Conservation (phyloP, 2,797 vertebrate genomes). For the Mormyrus proboscirostris region DNA sequence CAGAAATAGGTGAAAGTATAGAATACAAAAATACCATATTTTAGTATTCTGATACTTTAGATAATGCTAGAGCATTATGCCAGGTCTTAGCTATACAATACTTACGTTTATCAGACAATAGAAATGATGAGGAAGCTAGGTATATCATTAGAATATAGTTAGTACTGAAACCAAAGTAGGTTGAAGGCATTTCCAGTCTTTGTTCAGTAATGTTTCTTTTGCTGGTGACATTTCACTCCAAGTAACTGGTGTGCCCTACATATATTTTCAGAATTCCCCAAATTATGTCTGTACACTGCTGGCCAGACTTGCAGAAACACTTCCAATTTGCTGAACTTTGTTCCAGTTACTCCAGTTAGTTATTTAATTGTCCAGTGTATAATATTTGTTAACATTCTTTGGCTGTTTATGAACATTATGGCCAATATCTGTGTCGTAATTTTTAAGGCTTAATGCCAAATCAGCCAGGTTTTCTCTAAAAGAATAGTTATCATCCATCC, state of each 20-base stretch:
- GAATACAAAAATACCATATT: neutral
- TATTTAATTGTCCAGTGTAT: neutral
- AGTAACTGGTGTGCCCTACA: neutral
- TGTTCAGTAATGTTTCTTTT: neutral
- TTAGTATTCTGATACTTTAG: neutral
- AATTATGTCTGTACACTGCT: neutral
- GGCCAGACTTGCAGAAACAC: neutral
- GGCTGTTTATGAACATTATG: neutral
- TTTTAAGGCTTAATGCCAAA: neutral
- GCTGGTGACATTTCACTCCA: neutral
- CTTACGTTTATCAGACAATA: neutral
- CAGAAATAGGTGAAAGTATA: neutral
- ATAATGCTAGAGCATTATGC: neutral
- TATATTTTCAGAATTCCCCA: neutral
- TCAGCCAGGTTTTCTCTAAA: neutral
- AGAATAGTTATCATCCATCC: neutral
- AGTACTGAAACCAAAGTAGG: constrained; percentile 4
- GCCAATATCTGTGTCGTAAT: neutral
- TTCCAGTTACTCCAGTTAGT: neutral
- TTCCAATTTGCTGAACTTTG: neutral
- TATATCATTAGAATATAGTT: neutral
- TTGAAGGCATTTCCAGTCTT: neutral
- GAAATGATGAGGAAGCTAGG: neutral
- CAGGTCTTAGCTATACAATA: neutral
- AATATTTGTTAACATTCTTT: neutral